Evolutionary conservation across 2,888 invertebrate species (phyloP).

Genomic region (Baronia brevicornis): DNA sequence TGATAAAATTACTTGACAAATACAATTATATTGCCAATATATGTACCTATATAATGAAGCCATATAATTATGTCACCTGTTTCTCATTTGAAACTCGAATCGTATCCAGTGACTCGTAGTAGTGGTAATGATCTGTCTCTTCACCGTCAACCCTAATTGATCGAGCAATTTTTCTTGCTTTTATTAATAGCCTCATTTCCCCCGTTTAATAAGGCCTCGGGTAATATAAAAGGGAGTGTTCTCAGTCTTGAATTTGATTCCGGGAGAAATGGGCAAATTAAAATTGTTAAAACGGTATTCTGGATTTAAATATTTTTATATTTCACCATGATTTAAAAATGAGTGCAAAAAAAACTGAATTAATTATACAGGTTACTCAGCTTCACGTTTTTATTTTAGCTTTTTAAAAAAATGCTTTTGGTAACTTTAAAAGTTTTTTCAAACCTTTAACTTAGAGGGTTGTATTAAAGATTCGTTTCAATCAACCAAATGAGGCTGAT

Average conservation of each 20-base stretch:
- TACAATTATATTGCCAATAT: constrained; percentile 14
- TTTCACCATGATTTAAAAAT: no score
- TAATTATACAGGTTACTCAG: no score
- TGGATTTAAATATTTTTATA: no score
- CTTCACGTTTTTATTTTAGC: no score
- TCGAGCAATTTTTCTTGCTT: constrained; percentile 37
- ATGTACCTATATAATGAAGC: neutral
- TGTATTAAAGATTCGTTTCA: no score
- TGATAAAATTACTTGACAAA: constrained; percentile 13
- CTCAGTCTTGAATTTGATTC: constrained; percentile 7
- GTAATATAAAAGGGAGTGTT: constrained; percentile 14
- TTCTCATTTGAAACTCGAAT: constrained; percentile 6
- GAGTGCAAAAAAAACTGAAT: no score
- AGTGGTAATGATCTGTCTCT: constrained; percentile 22
- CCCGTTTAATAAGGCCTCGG: constrained; percentile 14
- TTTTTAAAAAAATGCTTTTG: no score
- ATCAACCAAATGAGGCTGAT: no score
- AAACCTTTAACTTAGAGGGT: no score
- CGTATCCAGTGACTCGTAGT: constrained; percentile 7
- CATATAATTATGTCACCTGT: neutral
- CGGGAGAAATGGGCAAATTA: constrained; percentile 8
- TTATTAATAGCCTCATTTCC: constrained; percentile 31
- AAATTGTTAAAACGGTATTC: no score
- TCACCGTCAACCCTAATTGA: constrained; percentile 34
- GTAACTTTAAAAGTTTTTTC: no score